Percentiles rank a stretch among this genome's conserved stretches.
Evolutionary conservation across 2,888 invertebrate genomes (phyloP).

Genomic region (Pollenia angustigena): DNA sequence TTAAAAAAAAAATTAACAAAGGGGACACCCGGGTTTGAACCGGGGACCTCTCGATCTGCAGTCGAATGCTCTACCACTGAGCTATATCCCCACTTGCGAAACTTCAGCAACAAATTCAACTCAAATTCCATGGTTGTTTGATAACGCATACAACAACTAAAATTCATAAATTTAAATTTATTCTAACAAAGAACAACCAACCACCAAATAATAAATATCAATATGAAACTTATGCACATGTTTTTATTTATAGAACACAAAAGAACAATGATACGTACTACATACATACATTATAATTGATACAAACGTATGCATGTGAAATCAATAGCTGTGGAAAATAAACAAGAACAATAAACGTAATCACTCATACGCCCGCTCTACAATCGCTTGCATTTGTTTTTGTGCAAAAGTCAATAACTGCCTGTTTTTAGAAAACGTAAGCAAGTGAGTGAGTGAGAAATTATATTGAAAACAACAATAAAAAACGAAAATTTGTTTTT

Average conservation of each 20-base stretch:
- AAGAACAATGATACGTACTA: too few relatives aligned
- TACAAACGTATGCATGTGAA: slow-evolving; percentile 10
- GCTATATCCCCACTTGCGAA: slow-evolving; percentile 78
- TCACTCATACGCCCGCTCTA: slow-evolving; percentile 16
- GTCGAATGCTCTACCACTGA: slow-evolving; percentile 83
- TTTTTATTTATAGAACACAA: not conserved
- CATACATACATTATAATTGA: not conserved
- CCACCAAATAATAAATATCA: not conserved
- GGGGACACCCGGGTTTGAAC: slow-evolving; percentile 79
- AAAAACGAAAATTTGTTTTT: too few relatives aligned
- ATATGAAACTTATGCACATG: not conserved
- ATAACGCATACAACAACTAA: not conserved
- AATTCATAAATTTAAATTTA: not conserved
- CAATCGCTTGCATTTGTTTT: not conserved
- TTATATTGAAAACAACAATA: too few relatives aligned
- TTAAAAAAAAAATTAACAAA: slow-evolving; percentile 19
- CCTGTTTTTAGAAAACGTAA: too few relatives aligned
- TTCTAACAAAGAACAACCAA: not conserved
- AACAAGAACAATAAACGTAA: not conserved
- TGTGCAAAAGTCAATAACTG: not conserved
- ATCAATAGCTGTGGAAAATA: not conserved
- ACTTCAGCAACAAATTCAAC: not conserved
- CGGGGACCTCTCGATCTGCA: slow-evolving; percentile 83
- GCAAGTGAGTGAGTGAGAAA: too few relatives aligned
- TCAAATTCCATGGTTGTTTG: not conserved